Evolutionary conservation across 1,140 invertebrate species (phyloP).

Genomic region (Psix sp.): DNA sequence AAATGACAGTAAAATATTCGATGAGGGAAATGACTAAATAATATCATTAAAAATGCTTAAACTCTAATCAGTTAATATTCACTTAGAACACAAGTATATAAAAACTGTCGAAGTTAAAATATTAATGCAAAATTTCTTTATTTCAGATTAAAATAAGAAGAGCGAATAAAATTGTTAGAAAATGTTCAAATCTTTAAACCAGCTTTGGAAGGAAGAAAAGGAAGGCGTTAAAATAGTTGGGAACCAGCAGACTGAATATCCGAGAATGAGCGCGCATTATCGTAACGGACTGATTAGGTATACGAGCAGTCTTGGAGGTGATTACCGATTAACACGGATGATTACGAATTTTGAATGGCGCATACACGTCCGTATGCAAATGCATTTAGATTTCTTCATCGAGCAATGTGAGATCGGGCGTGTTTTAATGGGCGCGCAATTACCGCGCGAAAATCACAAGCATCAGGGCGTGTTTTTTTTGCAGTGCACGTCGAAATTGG

Average conservation of each 20-base stretch:
- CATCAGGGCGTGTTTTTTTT: constrained; percentile 2
- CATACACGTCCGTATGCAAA: constrained; percentile 11
- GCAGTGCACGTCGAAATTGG: constrained; percentile 2
- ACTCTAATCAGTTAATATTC: no score
- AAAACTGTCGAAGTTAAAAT: no score
- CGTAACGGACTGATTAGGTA: constrained; percentile 20
- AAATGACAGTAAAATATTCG: no score
- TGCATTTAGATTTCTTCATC: constrained; percentile 22
- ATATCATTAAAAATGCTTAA: no score
- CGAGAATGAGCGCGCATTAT: constrained; percentile 23
- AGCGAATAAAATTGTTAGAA: no score
- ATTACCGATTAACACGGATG: constrained; percentile 30
- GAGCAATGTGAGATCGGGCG: not conserved
- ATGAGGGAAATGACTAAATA: no score
- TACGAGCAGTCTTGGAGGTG: not conserved
- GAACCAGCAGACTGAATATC: constrained; percentile 1
- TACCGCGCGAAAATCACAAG: constrained; percentile 20
- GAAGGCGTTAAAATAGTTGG: no score
- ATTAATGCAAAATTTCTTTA: no score
- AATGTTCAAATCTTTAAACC: no score
- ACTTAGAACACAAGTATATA: no score
- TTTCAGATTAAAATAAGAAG: no score
- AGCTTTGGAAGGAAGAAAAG: no score
- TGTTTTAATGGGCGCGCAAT: constrained; percentile 11
- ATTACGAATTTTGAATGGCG: constrained; percentile 36